Base-by-base conservation (phyloP, 2,888 invertebrate species). In the Ferdinandea cuprea region DNA sequence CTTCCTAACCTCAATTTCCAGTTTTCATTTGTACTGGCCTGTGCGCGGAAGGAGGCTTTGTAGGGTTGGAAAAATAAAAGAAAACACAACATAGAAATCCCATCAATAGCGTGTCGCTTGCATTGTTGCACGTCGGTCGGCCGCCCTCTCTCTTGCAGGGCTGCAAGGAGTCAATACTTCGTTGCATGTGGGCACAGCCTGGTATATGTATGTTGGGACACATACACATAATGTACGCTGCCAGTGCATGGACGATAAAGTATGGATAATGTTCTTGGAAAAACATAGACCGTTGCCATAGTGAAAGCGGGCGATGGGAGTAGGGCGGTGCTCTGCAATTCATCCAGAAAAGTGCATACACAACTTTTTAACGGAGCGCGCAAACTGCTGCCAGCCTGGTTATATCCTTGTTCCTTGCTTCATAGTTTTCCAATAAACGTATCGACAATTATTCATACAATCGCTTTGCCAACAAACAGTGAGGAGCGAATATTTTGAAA, bases 1-100 rank as follows among this genome's bases (percentile, higher is more conserved):
- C 83, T 78, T 83, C 78, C 83, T 83, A 83, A 83, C 83, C 83
- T 83, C 83, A 73, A 83, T 78, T 83, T 78, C 37, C 58, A 77
- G 52, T 54, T 66, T 72, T 61, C 44, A 68, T 19, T 9, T 17
- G 35, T n/a, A 1, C 9, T n/a, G n/a, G n/a, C n/a, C 7, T 11
- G 19, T 30, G 54, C 8, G 32, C 30, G 40, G 44, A 9, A 13
- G 46, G 52, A n/a, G 9, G 32, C 8, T 32, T 6, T 2, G 32
- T 2, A 11, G 6, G 25, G 25, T 25, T 5, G n/a, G 28, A 61
- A 48, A 19, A 48, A 44, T 69, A 32, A 21, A 42, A 8, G 42
- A 17, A 3, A 2, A 32, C 2, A 32, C 32, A 4, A 1, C 37
- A n/a, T n/a, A 25, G 25, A 42, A 52, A 42, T 46, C 21, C 48